These are phyloP conservation scores for Anguilla obscura DNA, from an alignment of 2,797 vertebrate species.

Conservation along the genomic window DNA sequence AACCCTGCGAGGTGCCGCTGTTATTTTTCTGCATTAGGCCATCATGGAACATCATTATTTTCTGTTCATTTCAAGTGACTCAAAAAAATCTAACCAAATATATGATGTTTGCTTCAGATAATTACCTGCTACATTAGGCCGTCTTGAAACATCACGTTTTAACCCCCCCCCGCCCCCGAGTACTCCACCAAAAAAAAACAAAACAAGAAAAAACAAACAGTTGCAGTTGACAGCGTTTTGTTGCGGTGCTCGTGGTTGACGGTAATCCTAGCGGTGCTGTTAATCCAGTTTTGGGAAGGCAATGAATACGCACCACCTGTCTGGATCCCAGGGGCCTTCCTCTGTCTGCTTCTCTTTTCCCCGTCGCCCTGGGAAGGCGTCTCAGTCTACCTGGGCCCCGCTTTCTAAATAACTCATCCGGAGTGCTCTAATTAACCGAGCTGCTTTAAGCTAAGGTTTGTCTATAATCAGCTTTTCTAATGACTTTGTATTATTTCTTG, in stretches of 20 bases:
- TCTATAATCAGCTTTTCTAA: conserved; percentile 52
- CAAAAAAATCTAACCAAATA: no score
- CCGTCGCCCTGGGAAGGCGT: neutral
- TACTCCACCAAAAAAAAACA: no score
- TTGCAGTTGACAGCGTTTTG: neutral
- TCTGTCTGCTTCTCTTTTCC: neutral
- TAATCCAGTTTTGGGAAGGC: conserved; percentile 13
- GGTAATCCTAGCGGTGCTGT: neutral
- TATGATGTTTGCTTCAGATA: no score
- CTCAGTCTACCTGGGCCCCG: conserved; percentile 19
- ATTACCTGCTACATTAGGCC: neutral
- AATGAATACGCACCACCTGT: neutral
- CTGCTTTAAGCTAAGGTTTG: conserved; percentile 48
- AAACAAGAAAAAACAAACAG: neutral
- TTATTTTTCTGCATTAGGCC: neutral
- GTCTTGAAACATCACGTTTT: neutral
- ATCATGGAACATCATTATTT: neutral
- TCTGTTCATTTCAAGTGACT: no score
- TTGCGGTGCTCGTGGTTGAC: conserved; percentile 5
- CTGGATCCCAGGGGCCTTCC: neutral
- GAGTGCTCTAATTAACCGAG: conserved; percentile 50
- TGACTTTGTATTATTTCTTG: conserved; percentile 59
- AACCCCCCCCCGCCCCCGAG: no score
- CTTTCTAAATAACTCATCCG: conserved; percentile 41
- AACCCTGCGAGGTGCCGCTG: neutral